Conservation (phyloP, 2,113 vertebrate species). For the Gobiocypris rarus region DNA sequence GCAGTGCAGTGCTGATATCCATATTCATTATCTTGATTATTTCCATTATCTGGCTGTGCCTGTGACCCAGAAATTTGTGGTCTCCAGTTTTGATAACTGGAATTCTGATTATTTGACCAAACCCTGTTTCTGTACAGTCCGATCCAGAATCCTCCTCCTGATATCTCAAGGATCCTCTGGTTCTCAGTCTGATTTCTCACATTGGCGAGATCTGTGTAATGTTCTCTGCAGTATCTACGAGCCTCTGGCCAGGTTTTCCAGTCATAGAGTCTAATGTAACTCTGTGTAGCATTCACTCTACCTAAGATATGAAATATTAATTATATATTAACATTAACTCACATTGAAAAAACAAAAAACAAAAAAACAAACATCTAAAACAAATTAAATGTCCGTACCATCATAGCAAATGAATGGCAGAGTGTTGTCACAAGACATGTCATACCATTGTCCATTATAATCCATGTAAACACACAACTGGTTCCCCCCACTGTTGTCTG, state of each 20-base stretch:
- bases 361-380: background rate
- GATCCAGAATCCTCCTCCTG: background rate
- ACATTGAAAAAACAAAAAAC: background rate
- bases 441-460: constrained; percentile 7
- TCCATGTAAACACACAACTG: background rate
- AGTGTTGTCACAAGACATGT: background rate
- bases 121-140: constrained; percentile 40
- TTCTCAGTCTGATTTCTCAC: constrained; percentile 45
- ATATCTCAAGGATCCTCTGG: background rate
- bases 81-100: background rate
- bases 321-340: background rate
- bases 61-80: background rate
- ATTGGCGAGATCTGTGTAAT: constrained; percentile 40
- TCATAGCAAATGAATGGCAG: constrained; percentile 29
- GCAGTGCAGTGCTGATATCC: constrained; percentile 36
- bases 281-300: background rate
- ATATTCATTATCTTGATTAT: background rate
- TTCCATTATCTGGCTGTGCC: constrained; percentile 39
- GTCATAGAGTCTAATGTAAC: background rate
- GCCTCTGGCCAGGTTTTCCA: constrained; percentile 1
- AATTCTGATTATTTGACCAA: constrained; percentile 28
- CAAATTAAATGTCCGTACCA: background rate
- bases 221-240: constrained; percentile 36
- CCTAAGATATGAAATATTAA: background rate
- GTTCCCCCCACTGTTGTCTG: background rate